These are phyloP conservation scores for Dryobota labecula DNA, from an alignment of 2,888 invertebrate genomes.

Conservation along the genomic window DNA sequence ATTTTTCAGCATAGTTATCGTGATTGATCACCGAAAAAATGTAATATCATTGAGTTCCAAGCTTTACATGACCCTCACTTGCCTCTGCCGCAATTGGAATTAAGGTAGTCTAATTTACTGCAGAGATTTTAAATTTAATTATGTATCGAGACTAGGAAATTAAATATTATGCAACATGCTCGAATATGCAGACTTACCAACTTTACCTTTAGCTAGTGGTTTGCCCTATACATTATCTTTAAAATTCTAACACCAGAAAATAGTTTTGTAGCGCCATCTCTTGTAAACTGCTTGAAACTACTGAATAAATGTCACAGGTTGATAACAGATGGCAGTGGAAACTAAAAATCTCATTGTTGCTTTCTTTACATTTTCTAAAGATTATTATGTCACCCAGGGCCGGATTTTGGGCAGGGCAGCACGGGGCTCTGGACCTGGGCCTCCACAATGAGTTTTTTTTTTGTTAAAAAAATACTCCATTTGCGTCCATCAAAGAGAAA, in stretches of 20 bases:
- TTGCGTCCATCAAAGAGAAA: no score
- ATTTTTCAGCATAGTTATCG: neutral
- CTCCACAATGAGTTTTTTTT: no score
- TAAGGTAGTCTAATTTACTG: neutral
- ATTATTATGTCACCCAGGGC: no score
- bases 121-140: neutral
- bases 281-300: conserved; percentile 29
- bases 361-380: neutral
- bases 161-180: no score
- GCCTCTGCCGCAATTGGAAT: neutral
- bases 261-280: conserved; percentile 60
- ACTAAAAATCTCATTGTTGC: neutral
- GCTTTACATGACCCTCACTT: neutral
- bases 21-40: neutral
- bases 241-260: neutral
- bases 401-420: no score
- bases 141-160: neutral
- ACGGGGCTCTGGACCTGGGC: no score
- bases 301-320: neutral
- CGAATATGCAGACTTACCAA: no score
- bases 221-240: neutral
- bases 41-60: neutral
- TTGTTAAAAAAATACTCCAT: no score
- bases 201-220: neutral
- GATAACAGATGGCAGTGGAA: conserved; percentile 63